phyloP scores from a whole-genome alignment of 2,797 vertebrate species.

The Nannoperca obscura region DNA sequence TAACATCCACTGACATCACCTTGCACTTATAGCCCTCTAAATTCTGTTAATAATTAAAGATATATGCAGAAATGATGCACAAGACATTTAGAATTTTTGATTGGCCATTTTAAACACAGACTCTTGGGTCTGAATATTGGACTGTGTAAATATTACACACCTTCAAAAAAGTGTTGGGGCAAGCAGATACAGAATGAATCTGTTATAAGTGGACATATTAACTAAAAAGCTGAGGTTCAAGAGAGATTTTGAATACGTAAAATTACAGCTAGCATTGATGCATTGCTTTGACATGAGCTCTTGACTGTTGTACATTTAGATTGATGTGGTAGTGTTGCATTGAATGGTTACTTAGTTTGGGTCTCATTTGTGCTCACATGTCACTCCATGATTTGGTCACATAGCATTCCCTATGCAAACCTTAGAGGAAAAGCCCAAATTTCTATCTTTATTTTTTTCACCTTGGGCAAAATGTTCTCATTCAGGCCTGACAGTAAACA shows the following conservation, averaged over 20 bases:
- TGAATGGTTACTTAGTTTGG: slow-evolving; percentile 5
- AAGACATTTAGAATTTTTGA: not conserved
- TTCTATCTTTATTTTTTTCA: not conserved
- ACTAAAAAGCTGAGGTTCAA: not conserved
- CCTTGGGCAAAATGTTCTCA: not conserved
- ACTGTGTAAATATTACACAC: not conserved
- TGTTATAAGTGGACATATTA: not conserved
- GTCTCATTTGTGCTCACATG: not conserved
- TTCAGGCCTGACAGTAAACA: not conserved
- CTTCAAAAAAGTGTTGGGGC: not conserved
- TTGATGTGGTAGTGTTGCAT: not conserved
- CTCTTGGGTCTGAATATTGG: not conserved
- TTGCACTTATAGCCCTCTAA: not conserved
- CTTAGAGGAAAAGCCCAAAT: not conserved
- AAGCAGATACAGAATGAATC: not conserved
- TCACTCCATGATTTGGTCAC: not conserved
- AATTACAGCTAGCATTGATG: slow-evolving; percentile 15
- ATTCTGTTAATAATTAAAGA: not conserved
- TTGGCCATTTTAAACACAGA: not conserved
- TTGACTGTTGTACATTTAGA: slow-evolving; percentile 15
- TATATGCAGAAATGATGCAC: slow-evolving; percentile 10
- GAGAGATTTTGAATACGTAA: not conserved
- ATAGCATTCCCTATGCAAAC: not conserved
- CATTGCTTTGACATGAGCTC: slow-evolving; percentile 16
- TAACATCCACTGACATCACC: not conserved